Evolutionary conservation across 2,797 vertebrate species (phyloP), one percentile per base, ranked within the genome.

Genomic region (Poeciliopsis paucimaculata): DNA sequence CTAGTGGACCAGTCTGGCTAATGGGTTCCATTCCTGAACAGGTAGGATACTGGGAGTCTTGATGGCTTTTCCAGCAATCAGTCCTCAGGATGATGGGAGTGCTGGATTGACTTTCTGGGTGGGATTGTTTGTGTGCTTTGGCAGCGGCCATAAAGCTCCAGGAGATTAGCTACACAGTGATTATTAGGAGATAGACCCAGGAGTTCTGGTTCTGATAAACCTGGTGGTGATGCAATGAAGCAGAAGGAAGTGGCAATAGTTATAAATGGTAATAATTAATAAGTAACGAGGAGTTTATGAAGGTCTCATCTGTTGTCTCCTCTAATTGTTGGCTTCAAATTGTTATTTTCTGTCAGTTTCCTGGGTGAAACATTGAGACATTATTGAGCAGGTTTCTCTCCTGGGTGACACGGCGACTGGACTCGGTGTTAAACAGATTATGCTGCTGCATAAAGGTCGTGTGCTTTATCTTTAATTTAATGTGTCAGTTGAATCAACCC

Each of bases 61-160:
- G 81, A 82, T 83, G 60, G 82, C 0, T 84, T 66, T 28, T 84
- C 47, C 82, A 88, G 71, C 78, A 76, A 85, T 83, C 47, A 64
- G 45, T 16, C 55, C 71, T 41, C 57, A 45, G 9, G 73, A 77
- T 66, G 72, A 74, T 66, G 73, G 88, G 86, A 78, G 87, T 80
- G 84, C 83, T 82, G 89, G 73, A 88, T 92, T 93, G 77, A 93
- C 90, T 89, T 92, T 88, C 51, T 86, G 80, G 87, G 91, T 75
- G 88, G 85, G 88, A 78, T 2, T 23, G 51, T 53, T 41, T 74
- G 66, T 66, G 45, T 9, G 31, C 55, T 60, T 60, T 60, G n/a
- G 55, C 55, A 28, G 26, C 55, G 11, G n/a, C 11, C 8, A 47
- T 36, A 72, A 51, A 77, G 78, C 64, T 85, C 74, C 77, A 77